phyloP scores from a whole-genome alignment of 2,113 vertebrate species.

The Chelonoidis abingdonii region DNA sequence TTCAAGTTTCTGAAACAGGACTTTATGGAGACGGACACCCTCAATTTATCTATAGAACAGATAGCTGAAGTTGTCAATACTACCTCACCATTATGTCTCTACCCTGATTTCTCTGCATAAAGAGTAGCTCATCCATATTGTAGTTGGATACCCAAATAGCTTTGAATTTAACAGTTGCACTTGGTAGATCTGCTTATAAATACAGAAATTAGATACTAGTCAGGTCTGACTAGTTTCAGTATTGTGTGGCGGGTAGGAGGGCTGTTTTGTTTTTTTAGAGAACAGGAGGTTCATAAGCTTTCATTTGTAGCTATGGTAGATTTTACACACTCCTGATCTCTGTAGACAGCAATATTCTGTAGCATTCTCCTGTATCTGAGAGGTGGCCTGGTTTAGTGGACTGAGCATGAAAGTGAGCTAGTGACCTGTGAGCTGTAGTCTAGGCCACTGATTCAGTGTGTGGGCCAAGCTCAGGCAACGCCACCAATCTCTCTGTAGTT shows the following conservation, averaged over 20 bases:
- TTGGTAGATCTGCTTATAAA: not conserved
- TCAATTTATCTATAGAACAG: not conserved
- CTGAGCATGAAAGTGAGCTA: not conserved
- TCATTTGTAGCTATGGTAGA: not conserved
- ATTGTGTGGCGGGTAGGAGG: no score
- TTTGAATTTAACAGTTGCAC: not conserved
- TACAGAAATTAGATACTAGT: rapidly evolving
- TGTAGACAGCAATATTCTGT: not conserved
- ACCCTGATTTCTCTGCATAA: not conserved
- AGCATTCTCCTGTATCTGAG: not conserved
- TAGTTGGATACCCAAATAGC: not conserved
- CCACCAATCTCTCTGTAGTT: no score
- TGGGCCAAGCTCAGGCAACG: no score
- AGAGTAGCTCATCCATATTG: rapidly evolving
- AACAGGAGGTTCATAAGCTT: not conserved
- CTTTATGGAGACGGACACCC: not conserved
- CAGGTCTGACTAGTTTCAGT: not conserved
- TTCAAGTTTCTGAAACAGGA: not conserved
- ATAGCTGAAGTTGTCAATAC: not conserved
- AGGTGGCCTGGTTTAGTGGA: not conserved
- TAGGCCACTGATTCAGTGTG: no score
- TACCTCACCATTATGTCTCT: not conserved
- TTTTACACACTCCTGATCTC: not conserved
- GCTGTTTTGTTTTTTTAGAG: no score
- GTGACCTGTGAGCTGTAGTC: not conserved